Conservation (phyloP, 1,140 invertebrate genomes). For the Achatina immaculata region DNA sequence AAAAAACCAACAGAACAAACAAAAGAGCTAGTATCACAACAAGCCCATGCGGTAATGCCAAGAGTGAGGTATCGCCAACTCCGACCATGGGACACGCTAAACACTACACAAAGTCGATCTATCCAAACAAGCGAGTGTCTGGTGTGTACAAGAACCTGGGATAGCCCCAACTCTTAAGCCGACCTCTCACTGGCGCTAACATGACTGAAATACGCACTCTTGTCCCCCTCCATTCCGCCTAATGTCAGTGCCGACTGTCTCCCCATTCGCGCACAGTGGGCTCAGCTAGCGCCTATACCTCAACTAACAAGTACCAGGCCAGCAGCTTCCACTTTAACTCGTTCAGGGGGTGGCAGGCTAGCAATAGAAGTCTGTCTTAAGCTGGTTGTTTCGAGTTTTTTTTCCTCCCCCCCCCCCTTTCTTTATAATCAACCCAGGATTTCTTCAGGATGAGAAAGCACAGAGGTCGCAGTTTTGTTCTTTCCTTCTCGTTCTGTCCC, state of each 20-base stretch:
- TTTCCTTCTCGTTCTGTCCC: not conserved
- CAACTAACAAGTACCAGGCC: not conserved
- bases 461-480: conserved; percentile 1
- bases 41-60: not conserved
- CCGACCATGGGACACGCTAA: not conserved
- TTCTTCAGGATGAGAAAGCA: conserved; percentile 8
- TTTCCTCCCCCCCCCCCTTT: too few species aligned
- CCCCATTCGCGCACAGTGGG: not conserved
- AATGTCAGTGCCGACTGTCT: not conserved
- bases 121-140: not conserved
- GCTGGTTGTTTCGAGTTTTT: not conserved
- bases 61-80: not conserved
- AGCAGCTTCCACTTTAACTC: not conserved
- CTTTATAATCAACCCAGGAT: not conserved
- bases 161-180: conserved; percentile 2
- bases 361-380: not conserved
- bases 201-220: conserved; percentile 16
- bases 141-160: conserved; percentile 3
- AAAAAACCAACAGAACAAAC: not conserved
- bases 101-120: not conserved
- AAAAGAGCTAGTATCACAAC: not conserved
- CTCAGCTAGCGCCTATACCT: not conserved
- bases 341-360: not conserved
- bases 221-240: conserved; percentile 5
- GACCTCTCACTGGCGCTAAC: conserved; percentile 15